Conservation (phyloP, 2,888 invertebrate species). For the Leptura quadrifasciata region DNA sequence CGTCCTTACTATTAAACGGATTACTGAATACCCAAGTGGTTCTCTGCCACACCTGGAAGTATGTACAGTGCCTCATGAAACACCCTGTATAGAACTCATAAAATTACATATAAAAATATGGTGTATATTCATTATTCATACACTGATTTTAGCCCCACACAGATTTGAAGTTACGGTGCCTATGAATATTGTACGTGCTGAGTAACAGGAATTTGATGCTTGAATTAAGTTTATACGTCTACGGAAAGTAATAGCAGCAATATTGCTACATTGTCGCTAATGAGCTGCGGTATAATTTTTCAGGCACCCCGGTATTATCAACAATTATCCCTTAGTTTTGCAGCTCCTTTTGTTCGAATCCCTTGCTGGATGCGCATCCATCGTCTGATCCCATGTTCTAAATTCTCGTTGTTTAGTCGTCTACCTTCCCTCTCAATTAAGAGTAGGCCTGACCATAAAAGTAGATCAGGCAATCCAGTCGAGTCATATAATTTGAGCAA, state of each 20-base stretch:
- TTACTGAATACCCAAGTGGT: too few species aligned
- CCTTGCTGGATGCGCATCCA: not conserved
- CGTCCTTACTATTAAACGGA: too few species aligned
- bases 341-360: not conserved
- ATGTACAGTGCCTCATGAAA: too few species aligned
- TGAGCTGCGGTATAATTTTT: not conserved
- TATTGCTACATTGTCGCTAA: not conserved
- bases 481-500: not conserved
- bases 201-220: not conserved
- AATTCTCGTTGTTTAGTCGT: slow-evolving; percentile 8
- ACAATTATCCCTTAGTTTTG: slow-evolving; percentile 1
- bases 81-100: too few species aligned
- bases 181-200: too few species aligned
- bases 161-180: too few species aligned
- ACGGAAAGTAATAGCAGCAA: too few species aligned
- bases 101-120: too few species aligned
- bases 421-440: slow-evolving; percentile 25
- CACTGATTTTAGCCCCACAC: too few species aligned
- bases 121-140: too few species aligned
- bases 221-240: not conserved
- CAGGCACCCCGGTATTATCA: not conserved
- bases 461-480: not conserved
- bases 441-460: not conserved
- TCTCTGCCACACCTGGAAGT: too few species aligned
- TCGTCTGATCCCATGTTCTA: not conserved